A percentile compares a stretch with the other conserved stretches of the same genome.
phyloP scores from a whole-genome alignment of 2,113 vertebrate species.

The Serilophus lunatus region DNA sequence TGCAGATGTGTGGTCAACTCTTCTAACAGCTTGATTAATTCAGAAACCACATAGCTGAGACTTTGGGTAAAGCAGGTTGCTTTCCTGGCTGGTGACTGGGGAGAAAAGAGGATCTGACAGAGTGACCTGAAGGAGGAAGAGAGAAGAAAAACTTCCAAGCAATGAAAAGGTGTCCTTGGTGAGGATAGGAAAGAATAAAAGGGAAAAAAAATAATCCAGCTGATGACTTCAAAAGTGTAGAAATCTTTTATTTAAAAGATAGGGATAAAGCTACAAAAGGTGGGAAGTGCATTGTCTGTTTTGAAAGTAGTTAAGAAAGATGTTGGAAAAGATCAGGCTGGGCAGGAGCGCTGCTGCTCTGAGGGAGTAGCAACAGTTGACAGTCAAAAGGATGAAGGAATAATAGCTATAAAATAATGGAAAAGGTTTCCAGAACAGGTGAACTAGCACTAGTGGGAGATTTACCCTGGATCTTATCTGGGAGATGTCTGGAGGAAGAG shows the following conservation, averaged over 20 bases:
- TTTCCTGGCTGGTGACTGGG: neutral
- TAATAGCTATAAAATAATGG: neutral
- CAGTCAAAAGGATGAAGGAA: neutral
- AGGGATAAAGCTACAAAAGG: neutral
- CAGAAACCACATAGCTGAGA: neutral
- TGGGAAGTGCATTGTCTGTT: neutral
- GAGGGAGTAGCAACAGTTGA: neutral
- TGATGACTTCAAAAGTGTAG: neutral
- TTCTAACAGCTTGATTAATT: neutral
- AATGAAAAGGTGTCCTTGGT: neutral
- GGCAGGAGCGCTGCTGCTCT: neutral
- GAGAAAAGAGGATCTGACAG: neutral
- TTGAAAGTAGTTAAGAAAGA: slow-evolving; percentile 1
- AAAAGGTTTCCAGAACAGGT: neutral
- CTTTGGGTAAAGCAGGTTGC: neutral
- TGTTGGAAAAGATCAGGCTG: slow-evolving; percentile 4
- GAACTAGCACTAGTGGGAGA: neutral
- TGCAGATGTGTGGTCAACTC: neutral
- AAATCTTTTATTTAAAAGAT: neutral
- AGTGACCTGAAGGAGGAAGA: neutral
- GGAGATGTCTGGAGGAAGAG: neutral
- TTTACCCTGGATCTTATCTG: neutral
- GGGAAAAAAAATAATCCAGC: neutral
- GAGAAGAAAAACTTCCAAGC: neutral
- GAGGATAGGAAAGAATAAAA: neutral